phyloP scores from a whole-genome alignment of 2,797 vertebrate species.

The Anguilla obscura region DNA sequence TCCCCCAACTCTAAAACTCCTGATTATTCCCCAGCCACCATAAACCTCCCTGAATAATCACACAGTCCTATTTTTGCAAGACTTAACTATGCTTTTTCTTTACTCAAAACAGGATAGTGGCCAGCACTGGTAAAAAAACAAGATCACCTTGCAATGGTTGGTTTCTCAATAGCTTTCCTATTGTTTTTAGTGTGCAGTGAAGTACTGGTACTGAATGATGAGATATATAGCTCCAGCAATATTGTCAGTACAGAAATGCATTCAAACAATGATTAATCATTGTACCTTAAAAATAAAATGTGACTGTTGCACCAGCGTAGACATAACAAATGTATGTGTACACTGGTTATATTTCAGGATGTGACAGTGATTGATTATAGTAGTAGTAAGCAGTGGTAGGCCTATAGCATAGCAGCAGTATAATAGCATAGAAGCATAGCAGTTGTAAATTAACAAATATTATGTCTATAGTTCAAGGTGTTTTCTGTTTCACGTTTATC shows the following conservation, averaged over 20 bases:
- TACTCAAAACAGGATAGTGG: background rate
- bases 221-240: background rate
- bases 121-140: background rate
- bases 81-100: background rate
- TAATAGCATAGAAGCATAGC: too few species aligned
- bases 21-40: conserved; percentile 3
- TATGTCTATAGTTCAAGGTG: too few species aligned
- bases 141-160: background rate
- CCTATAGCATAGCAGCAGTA: too few species aligned
- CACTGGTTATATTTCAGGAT: too few species aligned
- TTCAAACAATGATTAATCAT: background rate
- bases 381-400: too few species aligned
- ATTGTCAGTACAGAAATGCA: background rate
- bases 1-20: background rate
- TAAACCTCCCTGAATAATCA: background rate
- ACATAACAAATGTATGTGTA: too few species aligned
- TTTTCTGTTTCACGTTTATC: too few species aligned
- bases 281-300: too few species aligned
- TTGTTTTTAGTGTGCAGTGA: background rate
- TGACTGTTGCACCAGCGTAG: too few species aligned
- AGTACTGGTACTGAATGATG: background rate
- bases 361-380: too few species aligned
- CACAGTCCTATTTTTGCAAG: conserved; percentile 8
- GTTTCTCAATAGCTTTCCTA: background rate
- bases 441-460: too few species aligned